Percentiles rank a stretch among this genome's conserved stretches.
phyloP scores from a whole-genome alignment of 2,888 invertebrate genomes.

The Drosophila greeni region DNA sequence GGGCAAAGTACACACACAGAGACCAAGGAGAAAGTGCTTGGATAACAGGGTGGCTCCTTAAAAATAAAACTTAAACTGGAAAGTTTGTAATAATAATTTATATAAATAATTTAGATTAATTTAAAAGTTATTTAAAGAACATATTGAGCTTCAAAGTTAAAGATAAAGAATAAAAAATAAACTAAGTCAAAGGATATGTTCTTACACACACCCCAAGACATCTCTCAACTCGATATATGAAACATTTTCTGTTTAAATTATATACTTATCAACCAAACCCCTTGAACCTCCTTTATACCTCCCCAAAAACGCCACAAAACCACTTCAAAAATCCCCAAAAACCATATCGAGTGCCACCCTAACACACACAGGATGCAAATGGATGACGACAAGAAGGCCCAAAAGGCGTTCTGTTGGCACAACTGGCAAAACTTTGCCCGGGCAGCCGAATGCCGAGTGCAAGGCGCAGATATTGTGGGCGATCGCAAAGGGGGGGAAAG shows the following conservation, averaged over 20 bases:
- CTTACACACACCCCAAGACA: rapidly evolving
- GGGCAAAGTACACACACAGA: conserved; percentile 18
- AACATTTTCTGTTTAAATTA: rapidly evolving
- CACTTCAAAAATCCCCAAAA: conserved; percentile 4
- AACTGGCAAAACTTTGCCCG: conserved; percentile 37
- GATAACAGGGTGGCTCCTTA: conserved; percentile 7
- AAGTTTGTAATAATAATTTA: background rate
- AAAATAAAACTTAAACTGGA: no score
- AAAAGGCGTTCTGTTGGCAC: conserved; percentile 46
- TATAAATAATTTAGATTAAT: background rate
- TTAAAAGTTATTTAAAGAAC: no score
- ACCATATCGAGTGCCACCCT: conserved; percentile 18
- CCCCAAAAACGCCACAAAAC: background rate
- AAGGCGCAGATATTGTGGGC: conserved; percentile 18
- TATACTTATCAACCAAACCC: background rate
- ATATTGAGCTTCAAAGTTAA: no score
- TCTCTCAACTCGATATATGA: background rate
- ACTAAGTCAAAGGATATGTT: background rate
- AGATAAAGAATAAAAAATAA: no score
- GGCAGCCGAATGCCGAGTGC: conserved; percentile 38
- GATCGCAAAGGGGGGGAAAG: background rate
- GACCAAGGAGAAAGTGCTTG: conserved; percentile 9
- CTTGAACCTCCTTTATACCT: background rate
- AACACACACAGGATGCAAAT: conserved; percentile 34
- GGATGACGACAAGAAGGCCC: conserved; percentile 47